A percentile compares a stretch with the other conserved stretches of the same genome.
Conservation (phyloP, 2,797 vertebrate genomes). For the Enteromius thamalakanensis region DNA sequence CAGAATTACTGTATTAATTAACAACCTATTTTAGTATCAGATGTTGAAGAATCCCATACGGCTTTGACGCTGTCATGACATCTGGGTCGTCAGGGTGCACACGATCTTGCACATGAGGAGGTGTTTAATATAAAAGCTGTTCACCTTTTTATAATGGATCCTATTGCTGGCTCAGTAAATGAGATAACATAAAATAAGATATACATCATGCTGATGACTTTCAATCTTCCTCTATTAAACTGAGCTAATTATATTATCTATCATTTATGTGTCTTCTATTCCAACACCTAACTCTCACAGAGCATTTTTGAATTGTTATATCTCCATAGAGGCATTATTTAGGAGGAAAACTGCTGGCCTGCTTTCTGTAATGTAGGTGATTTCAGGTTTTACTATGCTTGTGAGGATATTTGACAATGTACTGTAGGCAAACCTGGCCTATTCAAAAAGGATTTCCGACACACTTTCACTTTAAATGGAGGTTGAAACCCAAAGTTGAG, state of each 20-base stretch:
- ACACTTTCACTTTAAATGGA: background rate
- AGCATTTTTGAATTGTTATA: background rate
- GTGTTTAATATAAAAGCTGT: background rate
- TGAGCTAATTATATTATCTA: background rate
- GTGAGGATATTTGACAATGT: background rate
- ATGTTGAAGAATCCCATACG: conserved; percentile 38
- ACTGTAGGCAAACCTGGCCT: background rate
- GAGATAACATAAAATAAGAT: background rate
- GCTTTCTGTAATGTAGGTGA: background rate
- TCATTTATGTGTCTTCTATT: background rate
- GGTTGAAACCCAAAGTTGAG: background rate
- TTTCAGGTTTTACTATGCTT: background rate
- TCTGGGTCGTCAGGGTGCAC: background rate
- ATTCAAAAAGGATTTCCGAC: conserved; percentile 11
- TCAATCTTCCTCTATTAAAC: background rate
- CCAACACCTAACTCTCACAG: background rate
- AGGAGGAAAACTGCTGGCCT: background rate
- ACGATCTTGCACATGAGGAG: background rate
- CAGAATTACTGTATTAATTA: conserved; percentile 56
- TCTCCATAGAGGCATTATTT: background rate
- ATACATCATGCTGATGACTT: background rate
- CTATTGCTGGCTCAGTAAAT: conserved; percentile 2
- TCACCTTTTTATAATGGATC: background rate
- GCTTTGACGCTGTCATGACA: background rate
- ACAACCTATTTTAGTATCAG: conserved; percentile 40